Evolutionary conservation across 2,888 invertebrate genomes (phyloP).

Genomic region (Amiota minor): DNA sequence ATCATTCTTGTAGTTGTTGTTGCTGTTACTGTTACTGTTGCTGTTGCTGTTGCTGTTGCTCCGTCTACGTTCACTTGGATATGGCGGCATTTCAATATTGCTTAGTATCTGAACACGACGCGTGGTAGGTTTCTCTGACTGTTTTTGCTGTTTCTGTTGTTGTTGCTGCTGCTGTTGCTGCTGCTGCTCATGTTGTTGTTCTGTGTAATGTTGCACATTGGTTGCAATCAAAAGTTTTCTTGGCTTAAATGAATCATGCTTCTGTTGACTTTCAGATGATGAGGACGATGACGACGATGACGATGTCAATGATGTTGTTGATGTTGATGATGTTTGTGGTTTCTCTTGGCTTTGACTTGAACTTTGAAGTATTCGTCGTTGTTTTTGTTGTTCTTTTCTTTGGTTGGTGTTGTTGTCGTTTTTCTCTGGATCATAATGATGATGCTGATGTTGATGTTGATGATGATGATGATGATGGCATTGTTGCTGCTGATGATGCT

Average conservation of each 20-base stretch:
- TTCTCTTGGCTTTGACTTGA: constrained; percentile 34
- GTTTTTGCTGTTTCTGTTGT: constrained; percentile 2
- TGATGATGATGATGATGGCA: constrained; percentile 32
- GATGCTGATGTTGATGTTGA: constrained; percentile 31
- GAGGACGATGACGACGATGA: constrained; percentile 41
- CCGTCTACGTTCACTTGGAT: constrained; percentile 50
- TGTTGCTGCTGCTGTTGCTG: background rate
- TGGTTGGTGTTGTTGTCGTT: constrained; percentile 47
- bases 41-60: constrained; percentile 45
- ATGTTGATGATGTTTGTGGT: constrained; percentile 48
- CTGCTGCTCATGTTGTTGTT: constrained; percentile 4
- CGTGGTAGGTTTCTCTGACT: constrained; percentile 59
- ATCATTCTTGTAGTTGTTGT: constrained; percentile 57
- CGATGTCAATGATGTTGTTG: too few relatives aligned
- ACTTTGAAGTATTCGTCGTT: constrained; percentile 36
- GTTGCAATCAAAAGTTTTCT: constrained; percentile 64
- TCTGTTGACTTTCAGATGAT: constrained; percentile 39
- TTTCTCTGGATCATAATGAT: constrained; percentile 32
- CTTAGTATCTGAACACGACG: constrained; percentile 58
- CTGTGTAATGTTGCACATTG: constrained; percentile 53
- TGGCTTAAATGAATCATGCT: constrained; percentile 52
- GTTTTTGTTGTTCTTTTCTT: constrained; percentile 50
- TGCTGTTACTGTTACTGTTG: constrained; percentile 46
- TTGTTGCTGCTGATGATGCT: constrained; percentile 44
- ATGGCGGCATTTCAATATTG: constrained; percentile 42